Percentiles rank a stretch among this genome's conserved stretches.
Evolutionary conservation across 2,797 vertebrate species (phyloP).

Genomic region (Hemibagrus guttatus): DNA sequence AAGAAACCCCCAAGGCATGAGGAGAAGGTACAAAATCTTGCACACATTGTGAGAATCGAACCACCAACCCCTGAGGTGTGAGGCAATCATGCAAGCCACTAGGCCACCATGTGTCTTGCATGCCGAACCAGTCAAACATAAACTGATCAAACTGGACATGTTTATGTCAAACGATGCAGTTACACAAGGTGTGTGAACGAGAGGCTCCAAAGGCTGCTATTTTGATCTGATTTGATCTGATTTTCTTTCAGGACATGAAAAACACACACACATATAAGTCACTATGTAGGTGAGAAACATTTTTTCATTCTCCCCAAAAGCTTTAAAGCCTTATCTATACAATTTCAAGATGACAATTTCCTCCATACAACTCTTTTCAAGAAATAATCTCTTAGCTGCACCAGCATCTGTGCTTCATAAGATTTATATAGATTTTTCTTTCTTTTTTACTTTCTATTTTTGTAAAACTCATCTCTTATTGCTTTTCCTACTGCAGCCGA

Average conservation of each 20-base stretch:
- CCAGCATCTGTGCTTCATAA: background rate
- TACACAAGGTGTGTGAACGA: background rate
- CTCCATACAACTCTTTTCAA: background rate
- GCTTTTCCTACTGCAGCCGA: background rate
- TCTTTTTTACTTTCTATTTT: background rate
- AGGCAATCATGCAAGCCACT: too few relatives aligned
- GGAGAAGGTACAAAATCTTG: too few relatives aligned
- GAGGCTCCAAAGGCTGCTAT: background rate
- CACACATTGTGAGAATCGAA: too few relatives aligned
- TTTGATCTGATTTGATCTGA: background rate
- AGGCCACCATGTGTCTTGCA: too few relatives aligned
- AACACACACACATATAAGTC: conserved; percentile 19
- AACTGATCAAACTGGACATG: background rate
- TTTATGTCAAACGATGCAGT: background rate
- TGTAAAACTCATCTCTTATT: conserved; percentile 5
- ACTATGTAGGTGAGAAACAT: background rate
- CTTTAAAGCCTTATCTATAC: background rate
- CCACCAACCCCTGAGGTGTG: too few relatives aligned
- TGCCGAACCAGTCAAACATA: background rate
- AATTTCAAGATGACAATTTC: background rate
- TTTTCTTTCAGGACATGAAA: background rate
- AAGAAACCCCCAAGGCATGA: too few relatives aligned
- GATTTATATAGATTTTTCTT: background rate
- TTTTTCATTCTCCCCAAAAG: background rate
- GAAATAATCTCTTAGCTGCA: background rate